Evolutionary conservation across 2,888 invertebrate genomes (phyloP).

Genomic region (Trachelus troglodyta): DNA sequence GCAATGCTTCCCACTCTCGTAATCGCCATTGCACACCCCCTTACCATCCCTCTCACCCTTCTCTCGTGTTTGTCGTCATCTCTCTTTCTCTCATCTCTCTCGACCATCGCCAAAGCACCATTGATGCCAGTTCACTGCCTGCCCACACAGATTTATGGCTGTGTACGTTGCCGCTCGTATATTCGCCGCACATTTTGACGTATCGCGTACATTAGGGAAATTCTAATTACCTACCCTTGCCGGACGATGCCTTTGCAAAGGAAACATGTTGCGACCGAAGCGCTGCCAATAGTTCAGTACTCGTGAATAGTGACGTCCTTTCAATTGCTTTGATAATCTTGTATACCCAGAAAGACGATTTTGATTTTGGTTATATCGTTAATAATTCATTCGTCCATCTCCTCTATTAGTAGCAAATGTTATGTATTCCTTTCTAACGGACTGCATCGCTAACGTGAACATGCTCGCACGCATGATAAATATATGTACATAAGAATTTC

Average conservation of each 20-base stretch:
- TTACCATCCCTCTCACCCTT: slow-evolving; percentile 16
- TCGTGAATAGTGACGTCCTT: not conserved
- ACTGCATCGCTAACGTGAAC: not conserved
- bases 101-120: slow-evolving; percentile 55
- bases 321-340: not conserved
- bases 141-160: slow-evolving; percentile 59
- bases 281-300: not conserved
- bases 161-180: slow-evolving; percentile 48
- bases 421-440: not conserved
- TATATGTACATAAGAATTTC: not conserved
- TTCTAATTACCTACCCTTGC: slow-evolving; percentile 47
- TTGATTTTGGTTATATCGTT: not conserved
- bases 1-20: slow-evolving; percentile 14
- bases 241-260: slow-evolving; percentile 3
- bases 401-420: not conserved
- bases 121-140: slow-evolving; percentile 62
- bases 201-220: slow-evolving; percentile 51
- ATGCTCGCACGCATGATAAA: no score
- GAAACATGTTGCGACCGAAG: slow-evolving; percentile 9
- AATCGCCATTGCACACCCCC: slow-evolving; percentile 13
- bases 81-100: slow-evolving; percentile 28
- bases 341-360: not conserved
- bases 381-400: not conserved
- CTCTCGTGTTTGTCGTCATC: slow-evolving; percentile 9
- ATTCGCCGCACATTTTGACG: slow-evolving; percentile 50